phyloP scores from a whole-genome alignment of 2,113 vertebrate species.

The Perca schrenkii region DNA sequence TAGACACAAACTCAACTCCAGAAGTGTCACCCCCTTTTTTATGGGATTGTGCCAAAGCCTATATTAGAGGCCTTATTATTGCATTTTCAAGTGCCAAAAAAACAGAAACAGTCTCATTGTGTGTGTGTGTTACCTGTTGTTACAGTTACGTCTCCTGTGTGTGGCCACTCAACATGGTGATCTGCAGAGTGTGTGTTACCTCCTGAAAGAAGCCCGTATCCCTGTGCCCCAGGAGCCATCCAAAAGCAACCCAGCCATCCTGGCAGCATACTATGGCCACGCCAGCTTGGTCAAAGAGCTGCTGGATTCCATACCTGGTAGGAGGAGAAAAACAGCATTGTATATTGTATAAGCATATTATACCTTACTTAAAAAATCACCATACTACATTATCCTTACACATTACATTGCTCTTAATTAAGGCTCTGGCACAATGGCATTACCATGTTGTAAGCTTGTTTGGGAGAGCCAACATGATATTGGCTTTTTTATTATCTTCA shows the following conservation, averaged over 20 bases:
- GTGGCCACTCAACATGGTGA: conserved; percentile 89
- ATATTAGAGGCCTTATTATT: no score
- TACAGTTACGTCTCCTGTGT: conserved; percentile 80
- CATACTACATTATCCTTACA: background rate
- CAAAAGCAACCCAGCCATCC: conserved; percentile 88
- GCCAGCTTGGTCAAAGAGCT: conserved; percentile 86
- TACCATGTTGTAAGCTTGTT: background rate
- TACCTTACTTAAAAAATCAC: no score
- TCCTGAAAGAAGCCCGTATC: conserved; percentile 86
- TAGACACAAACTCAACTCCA: no score
- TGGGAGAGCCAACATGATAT: background rate
- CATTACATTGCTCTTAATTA: background rate
- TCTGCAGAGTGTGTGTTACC: conserved; percentile 85
- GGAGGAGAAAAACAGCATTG: background rate
- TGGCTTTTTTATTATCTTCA: background rate
- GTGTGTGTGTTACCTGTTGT: background rate
- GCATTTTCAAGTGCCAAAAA: no score
- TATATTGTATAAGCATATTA: no score
- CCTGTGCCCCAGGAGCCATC: conserved; percentile 86
- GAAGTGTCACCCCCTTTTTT: no score
- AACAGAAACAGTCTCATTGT: background rate
- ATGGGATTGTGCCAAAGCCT: no score
- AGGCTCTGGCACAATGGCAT: background rate
- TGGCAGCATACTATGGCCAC: conserved; percentile 90
- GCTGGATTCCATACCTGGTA: conserved; percentile 90